phyloP scores from a whole-genome alignment of 2,113 vertebrate genomes.

The Zootoca vivipara region DNA sequence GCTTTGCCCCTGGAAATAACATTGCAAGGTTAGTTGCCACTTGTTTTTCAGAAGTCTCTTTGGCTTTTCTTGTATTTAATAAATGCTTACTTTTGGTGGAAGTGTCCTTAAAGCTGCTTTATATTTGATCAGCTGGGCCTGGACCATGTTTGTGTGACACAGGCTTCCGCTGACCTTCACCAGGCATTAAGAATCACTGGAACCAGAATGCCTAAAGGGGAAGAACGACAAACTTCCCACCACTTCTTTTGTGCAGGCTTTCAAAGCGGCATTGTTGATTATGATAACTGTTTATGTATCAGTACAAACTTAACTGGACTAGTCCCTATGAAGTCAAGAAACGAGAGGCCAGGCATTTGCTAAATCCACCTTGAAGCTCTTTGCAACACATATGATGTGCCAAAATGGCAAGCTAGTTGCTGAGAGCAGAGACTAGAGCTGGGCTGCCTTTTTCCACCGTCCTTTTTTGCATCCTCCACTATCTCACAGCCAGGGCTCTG shows the following conservation, averaged over 20 bases:
- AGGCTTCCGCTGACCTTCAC: not conserved
- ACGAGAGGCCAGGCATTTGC: too few relatives aligned
- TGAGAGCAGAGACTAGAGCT: too few relatives aligned
- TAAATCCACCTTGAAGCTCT: too few relatives aligned
- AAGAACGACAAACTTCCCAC: not conserved
- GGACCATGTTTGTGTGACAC: not conserved
- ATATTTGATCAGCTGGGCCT: not conserved
- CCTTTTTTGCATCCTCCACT: too few relatives aligned
- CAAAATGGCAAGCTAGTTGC: too few relatives aligned
- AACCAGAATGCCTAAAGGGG: not conserved
- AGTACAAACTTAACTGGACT: too few relatives aligned
- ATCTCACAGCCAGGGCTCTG: too few relatives aligned
- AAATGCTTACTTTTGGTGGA: conserved; percentile 15
- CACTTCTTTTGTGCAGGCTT: not conserved
- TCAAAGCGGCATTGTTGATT: too few relatives aligned
- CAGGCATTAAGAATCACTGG: not conserved
- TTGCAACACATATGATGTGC: too few relatives aligned
- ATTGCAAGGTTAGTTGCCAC: not conserved
- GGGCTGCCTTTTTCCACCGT: too few relatives aligned
- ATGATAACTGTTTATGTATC: too few relatives aligned
- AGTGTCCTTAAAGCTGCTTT: not conserved
- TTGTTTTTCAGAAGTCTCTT: conserved; percentile 5
- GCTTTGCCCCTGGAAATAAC: not conserved
- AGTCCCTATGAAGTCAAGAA: too few relatives aligned
- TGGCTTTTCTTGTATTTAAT: conserved; percentile 34